Percentiles rank a stretch among this genome's conserved stretches.
Evolutionary conservation across 1,140 invertebrate genomes (phyloP).

Genomic region (Papilio polyxenes): DNA sequence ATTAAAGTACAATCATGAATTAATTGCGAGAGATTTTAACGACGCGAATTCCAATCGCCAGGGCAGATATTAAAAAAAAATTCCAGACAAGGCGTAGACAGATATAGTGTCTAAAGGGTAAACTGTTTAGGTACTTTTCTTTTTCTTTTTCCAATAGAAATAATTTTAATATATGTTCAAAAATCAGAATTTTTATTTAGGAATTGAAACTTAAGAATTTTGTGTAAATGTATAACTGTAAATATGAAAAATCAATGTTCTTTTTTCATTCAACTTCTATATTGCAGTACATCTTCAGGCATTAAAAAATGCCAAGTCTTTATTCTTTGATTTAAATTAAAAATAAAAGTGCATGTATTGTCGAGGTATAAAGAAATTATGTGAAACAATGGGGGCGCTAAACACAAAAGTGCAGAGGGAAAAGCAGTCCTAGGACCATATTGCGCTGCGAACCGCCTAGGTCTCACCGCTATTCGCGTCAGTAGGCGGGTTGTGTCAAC

Average conservation of each 20-base stretch:
- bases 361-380: background rate
- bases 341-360: constrained; percentile 1
- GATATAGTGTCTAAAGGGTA: background rate
- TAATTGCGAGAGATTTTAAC: constrained; percentile 1
- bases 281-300: background rate
- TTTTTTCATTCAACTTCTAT: too few species aligned
- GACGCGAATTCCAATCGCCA: background rate
- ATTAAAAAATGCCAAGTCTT: background rate
- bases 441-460: constrained; percentile 47
- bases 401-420: constrained; percentile 34
- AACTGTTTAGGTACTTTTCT: too few species aligned
- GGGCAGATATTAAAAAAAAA: background rate
- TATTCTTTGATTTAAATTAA: background rate
- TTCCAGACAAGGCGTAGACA: background rate
- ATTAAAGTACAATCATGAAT: constrained; percentile 17
- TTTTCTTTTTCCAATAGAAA: too few species aligned
- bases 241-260: too few species aligned
- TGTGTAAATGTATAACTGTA: background rate
- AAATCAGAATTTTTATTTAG: background rate
- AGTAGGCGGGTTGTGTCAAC: constrained; percentile 61
- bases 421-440: constrained; percentile 34
- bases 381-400: constrained; percentile 27
- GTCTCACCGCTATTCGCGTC: constrained; percentile 53
- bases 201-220: background rate
- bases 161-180: too few species aligned